Conservation (phyloP, 2,888 invertebrate species). For the Cinara cedri region DNA sequence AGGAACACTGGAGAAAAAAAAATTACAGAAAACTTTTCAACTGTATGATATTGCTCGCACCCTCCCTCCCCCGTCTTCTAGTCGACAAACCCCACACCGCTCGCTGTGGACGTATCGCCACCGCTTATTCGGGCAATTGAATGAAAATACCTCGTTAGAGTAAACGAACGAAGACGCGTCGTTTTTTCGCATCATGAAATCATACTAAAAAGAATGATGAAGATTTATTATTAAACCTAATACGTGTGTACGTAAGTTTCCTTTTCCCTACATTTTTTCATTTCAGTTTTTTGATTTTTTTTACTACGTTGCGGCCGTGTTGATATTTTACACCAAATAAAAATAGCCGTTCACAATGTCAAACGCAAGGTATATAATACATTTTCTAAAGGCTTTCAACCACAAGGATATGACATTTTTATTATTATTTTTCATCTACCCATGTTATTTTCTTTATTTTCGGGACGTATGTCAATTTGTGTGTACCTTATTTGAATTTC, state of each 20-base stretch:
- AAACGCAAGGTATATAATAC: neutral
- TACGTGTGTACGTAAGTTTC: neutral
- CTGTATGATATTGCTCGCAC: conserved; percentile 23
- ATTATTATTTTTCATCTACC: no score
- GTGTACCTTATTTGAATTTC: no score
- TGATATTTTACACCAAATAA: conserved; percentile 12
- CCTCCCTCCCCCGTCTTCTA: neutral
- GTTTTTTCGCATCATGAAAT: conserved; percentile 44
- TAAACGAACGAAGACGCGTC: conserved; percentile 33
- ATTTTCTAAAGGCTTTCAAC: neutral
- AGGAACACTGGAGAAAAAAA: neutral
- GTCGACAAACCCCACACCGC: no score
- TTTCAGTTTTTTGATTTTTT: neutral
- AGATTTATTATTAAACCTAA: conserved; percentile 16
- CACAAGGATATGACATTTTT: no score
- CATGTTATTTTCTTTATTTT: no score
- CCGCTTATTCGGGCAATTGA: conserved; percentile 34
- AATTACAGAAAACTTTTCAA: conserved; percentile 43
- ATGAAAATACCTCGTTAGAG: conserved; percentile 54
- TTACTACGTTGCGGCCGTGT: neutral
- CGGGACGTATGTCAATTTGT: no score
- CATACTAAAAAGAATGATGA: conserved; percentile 34
- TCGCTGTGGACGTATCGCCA: neutral
- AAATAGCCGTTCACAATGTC: conserved; percentile 29
- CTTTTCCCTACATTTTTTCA: neutral